phyloP scores from a whole-genome alignment of 2,888 invertebrate genomes.

The Ceratothoa steindachneri region DNA sequence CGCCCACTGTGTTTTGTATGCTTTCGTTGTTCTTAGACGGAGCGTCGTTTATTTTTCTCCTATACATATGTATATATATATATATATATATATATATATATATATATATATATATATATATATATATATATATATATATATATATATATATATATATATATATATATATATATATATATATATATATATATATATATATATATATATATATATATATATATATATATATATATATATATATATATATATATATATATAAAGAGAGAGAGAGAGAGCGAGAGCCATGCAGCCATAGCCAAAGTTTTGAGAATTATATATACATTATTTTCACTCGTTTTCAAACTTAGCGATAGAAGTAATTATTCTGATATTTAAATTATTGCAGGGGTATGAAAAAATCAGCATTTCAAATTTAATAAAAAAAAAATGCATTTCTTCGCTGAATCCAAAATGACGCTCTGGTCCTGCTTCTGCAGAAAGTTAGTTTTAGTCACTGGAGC shows the following conservation, averaged over 20 bases:
- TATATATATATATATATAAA: too few species aligned
- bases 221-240: constrained; percentile 7
- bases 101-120: background rate
- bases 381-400: background rate
- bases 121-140: background rate
- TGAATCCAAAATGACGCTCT: too few species aligned
- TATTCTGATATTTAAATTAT: too few species aligned
- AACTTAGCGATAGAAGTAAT: background rate
- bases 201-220: constrained; percentile 9
- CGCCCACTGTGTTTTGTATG: too few species aligned
- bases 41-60: background rate
- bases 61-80: background rate
- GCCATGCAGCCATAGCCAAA: background rate
- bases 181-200: constrained; percentile 3
- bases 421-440: too few species aligned
- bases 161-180: too few species aligned
- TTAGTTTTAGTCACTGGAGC: too few species aligned
- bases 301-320: background rate
- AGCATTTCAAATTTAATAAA: too few species aligned
- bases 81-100: background rate
- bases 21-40: too few species aligned
- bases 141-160: background rate
- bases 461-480: too few species aligned
- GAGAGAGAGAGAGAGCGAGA: constrained; percentile 11
- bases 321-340: background rate